These are phyloP conservation scores for Neodon shergylaensis DNA, from an alignment of 2,113 vertebrate species.

Conservation along the genomic window DNA sequence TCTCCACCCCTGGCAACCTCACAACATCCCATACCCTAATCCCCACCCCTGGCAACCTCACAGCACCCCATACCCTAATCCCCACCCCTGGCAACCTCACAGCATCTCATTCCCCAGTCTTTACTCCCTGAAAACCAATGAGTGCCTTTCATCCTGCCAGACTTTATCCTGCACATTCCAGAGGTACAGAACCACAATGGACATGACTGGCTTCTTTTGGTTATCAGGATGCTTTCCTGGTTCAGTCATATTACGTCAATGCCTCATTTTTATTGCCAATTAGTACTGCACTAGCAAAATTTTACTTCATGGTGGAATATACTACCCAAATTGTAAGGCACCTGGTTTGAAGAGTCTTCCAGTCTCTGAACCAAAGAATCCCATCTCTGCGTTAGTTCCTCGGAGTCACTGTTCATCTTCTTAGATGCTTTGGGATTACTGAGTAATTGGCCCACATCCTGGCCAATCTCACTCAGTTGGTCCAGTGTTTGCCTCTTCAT, in stretches of 20 bases:
- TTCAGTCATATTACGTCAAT: neutral
- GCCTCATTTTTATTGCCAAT: neutral
- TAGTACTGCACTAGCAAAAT: neutral
- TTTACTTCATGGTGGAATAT: neutral
- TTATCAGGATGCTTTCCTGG: neutral
- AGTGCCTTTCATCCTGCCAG: neutral
- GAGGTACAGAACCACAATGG: neutral
- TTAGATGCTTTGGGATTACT: slow-evolving; percentile 85
- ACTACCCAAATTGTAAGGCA: slow-evolving; percentile 71
- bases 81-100: too few species aligned
- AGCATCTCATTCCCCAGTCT: too few species aligned
- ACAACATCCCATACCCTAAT: neutral
- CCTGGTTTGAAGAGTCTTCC: slow-evolving; percentile 97
- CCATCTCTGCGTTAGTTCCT: slow-evolving; percentile 95
- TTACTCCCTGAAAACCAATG: neutral
- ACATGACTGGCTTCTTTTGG: neutral
- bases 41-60: neutral
- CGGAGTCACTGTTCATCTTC: slow-evolving; percentile 90
- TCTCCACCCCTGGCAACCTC: too few species aligned
- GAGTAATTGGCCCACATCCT: slow-evolving; percentile 91
- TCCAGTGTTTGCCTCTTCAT: slow-evolving; percentile 93
- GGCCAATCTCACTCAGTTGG: slow-evolving; percentile 93
- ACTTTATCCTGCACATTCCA: neutral
- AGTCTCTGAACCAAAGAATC: slow-evolving; percentile 96
- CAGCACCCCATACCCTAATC: too few species aligned